Evolutionary conservation across 2,113 vertebrate species (phyloP).

Genomic region (Suricata suricatta): DNA sequence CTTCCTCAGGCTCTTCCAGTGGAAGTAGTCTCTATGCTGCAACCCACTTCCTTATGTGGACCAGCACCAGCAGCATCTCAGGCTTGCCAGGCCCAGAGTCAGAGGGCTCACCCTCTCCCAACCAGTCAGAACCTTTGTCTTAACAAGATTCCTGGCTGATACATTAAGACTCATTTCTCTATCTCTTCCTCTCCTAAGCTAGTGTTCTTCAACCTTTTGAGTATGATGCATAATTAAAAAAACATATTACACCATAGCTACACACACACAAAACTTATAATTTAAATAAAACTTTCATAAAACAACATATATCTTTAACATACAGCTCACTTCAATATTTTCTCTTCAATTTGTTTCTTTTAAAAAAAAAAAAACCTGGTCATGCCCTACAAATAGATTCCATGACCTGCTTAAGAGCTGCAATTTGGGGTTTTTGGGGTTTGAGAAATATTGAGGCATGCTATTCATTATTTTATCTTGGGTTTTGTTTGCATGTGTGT

Average conservation of each 20-base stretch:
- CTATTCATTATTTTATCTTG: background rate
- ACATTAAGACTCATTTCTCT: background rate
- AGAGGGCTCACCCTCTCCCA: background rate
- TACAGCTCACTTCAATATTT: background rate
- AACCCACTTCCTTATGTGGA: background rate
- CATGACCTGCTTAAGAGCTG: background rate
- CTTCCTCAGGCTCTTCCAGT: background rate
- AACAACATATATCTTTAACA: background rate
- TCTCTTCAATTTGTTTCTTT: background rate
- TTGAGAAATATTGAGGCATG: background rate
- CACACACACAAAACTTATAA: background rate
- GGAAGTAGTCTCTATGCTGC: background rate
- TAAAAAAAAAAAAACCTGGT: background rate
- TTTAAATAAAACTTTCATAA: background rate
- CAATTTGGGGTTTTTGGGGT: background rate
- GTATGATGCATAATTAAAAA: background rate
- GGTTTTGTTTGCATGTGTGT: background rate
- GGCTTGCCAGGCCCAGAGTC: background rate
- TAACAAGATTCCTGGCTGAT: background rate
- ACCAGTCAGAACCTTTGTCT: background rate
- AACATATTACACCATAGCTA: background rate
- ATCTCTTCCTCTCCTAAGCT: background rate
- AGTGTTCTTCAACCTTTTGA: background rate
- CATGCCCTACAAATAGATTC: conserved; percentile 21
- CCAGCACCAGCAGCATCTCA: background rate